These are phyloP conservation scores for Kryptolebias ocellatus DNA, from an alignment of 2,797 vertebrate species.

Conservation along the genomic window DNA sequence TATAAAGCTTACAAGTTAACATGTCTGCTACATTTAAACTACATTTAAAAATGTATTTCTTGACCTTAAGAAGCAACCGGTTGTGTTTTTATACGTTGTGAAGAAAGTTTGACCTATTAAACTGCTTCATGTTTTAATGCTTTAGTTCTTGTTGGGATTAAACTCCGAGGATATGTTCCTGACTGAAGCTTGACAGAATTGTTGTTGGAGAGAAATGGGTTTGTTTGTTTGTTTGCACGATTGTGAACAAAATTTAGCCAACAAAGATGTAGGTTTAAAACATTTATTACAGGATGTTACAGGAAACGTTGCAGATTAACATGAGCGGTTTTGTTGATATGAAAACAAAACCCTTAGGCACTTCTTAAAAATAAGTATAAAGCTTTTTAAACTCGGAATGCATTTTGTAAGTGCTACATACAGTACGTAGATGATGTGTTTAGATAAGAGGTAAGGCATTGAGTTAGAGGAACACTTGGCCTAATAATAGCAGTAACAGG, in stretches of 20 bases:
- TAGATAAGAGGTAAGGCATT: slow-evolving; percentile 69
- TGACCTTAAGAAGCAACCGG: not conserved
- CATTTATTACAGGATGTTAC: slow-evolving; percentile 62
- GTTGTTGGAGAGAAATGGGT: too few species aligned
- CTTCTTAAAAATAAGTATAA: slow-evolving; percentile 56
- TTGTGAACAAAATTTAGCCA: not conserved
- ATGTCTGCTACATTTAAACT: not conserved
- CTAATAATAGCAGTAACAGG: slow-evolving; percentile 14
- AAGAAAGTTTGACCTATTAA: too few species aligned
- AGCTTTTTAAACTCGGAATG: slow-evolving; percentile 54
- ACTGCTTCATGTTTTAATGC: too few species aligned
- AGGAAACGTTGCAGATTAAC: slow-evolving; percentile 46
- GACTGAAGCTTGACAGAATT: too few species aligned
- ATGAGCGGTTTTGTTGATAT: slow-evolving; percentile 50
- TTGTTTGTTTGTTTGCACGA: not conserved
- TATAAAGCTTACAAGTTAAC: not conserved
- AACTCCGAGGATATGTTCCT: too few species aligned
- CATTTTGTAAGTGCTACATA: slow-evolving; percentile 44
- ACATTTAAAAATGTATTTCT: not conserved
- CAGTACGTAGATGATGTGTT: slow-evolving; percentile 50
- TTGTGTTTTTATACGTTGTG: not conserved
- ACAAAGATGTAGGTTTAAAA: slow-evolving; percentile 19
- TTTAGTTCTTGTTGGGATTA: too few species aligned
- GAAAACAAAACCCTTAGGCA: slow-evolving; percentile 73
- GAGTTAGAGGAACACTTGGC: slow-evolving; percentile 44